phyloP scores from a whole-genome alignment of 2,888 invertebrate species.

The Trissoscelio sp. region DNA sequence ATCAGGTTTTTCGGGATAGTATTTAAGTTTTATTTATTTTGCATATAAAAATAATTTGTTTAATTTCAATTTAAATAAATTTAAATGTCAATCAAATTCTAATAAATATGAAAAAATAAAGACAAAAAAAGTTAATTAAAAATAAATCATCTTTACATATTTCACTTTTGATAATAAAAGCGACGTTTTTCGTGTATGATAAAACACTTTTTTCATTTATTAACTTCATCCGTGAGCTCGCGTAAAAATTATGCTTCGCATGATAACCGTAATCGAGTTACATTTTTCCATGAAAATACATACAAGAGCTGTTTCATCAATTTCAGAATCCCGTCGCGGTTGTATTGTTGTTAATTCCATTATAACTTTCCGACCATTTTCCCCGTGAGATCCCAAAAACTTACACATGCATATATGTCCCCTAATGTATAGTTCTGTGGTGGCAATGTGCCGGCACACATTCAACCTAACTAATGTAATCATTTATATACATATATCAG shows the following conservation, averaged over 20 bases:
- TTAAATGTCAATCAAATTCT: not conserved
- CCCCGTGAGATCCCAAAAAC: conserved; percentile 43
- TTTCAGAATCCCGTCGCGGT: conserved; percentile 41
- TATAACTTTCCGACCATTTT: conserved; percentile 70
- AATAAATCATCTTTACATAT: not conserved
- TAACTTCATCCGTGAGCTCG: not conserved
- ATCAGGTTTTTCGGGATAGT: not conserved
- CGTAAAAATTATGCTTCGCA: not conserved
- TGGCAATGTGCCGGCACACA: conserved; percentile 11
- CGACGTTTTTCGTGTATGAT: not conserved
- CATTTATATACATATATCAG: conserved; percentile 17
- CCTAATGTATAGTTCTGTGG: conserved; percentile 22
- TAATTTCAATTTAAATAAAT: not conserved
- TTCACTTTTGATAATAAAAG: not conserved
- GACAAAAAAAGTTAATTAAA: not conserved
- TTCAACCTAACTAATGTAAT: conserved; percentile 23
- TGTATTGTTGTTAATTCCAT: conserved; percentile 61
- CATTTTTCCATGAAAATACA: not conserved
- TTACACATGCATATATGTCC: conserved; percentile 27
- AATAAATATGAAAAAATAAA: not conserved
- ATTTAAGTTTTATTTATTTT: not conserved
- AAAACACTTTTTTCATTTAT: not conserved
- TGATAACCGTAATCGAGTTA: conserved; percentile 11
- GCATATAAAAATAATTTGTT: not conserved
- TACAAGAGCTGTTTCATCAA: conserved; percentile 16